These are phyloP conservation scores for Rutpela maculata DNA, from an alignment of 2,888 invertebrate genomes.

Conservation along the genomic window DNA sequence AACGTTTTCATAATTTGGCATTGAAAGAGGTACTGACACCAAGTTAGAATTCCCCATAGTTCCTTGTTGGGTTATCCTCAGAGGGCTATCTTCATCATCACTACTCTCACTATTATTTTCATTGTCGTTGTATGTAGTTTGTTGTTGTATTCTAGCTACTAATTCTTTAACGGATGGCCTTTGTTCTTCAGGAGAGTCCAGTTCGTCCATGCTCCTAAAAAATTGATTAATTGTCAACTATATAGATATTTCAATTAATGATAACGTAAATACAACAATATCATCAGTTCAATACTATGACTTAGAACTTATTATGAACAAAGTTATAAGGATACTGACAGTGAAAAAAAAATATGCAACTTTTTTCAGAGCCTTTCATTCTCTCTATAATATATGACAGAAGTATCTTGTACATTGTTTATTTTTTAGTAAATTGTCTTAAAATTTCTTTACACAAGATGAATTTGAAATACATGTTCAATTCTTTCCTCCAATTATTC, in stretches of 20 bases:
- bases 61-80: slow-evolving; percentile 71
- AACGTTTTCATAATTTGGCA: slow-evolving; percentile 78
- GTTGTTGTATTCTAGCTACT: slow-evolving; percentile 79
- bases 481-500: too few relatives aligned
- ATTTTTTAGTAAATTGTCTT: too few relatives aligned
- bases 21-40: slow-evolving; percentile 55
- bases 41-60: slow-evolving; percentile 77
- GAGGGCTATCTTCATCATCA: slow-evolving; percentile 72
- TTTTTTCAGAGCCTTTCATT: too few relatives aligned
- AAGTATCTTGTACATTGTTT: too few relatives aligned
- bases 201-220: slow-evolving; percentile 72
- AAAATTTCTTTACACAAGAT: too few relatives aligned
- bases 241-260: not conserved
- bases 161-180: slow-evolving; percentile 80
- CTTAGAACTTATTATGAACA: too few relatives aligned
- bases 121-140: slow-evolving; percentile 59
- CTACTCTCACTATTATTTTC: slow-evolving; percentile 72
- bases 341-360: too few relatives aligned
- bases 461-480: too few relatives aligned
- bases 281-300: too few relatives aligned
- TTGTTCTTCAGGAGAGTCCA: slow-evolving; percentile 69
- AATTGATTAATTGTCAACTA: not conserved
- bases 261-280: too few relatives aligned
- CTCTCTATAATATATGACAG: too few relatives aligned
- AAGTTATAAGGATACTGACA: too few relatives aligned